Conservation (phyloP, 2,888 invertebrate species). For the Ditula angustiorana region DNA sequence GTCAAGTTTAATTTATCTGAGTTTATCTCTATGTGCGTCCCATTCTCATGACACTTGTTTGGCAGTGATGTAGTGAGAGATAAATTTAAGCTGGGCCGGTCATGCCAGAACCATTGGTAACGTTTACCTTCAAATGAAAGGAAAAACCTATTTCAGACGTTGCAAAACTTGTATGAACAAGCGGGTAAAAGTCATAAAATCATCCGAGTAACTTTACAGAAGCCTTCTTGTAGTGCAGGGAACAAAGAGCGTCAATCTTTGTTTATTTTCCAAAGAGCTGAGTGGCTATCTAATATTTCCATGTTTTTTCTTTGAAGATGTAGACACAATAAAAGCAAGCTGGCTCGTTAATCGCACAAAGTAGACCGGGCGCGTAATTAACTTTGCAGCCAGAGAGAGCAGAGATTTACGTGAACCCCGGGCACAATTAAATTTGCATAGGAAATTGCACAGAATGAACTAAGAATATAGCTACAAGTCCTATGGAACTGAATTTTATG, state of each 20-base stretch:
- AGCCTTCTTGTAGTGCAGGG: background rate
- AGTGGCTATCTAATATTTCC: constrained; percentile 35
- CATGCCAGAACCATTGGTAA: too few species aligned
- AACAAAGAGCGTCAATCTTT: constrained; percentile 29
- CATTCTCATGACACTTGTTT: too few species aligned
- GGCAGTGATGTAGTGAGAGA: too few species aligned
- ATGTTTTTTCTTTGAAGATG: constrained; percentile 70
- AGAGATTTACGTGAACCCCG: constrained; percentile 82
- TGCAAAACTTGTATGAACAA: too few species aligned
- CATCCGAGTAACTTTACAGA: too few species aligned
- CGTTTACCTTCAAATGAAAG: too few species aligned
- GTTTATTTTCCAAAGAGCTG: constrained; percentile 16
- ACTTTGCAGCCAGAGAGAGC: constrained; percentile 77
- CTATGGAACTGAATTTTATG: constrained; percentile 74
- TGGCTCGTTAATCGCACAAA: constrained; percentile 76
- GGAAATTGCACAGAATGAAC: constrained; percentile 81
- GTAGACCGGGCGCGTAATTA: constrained; percentile 78
- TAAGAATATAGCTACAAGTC: constrained; percentile 69
- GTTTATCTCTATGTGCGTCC: too few species aligned
- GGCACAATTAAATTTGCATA: constrained; percentile 85
- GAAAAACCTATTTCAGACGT: too few species aligned
- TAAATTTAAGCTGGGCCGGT: too few species aligned
- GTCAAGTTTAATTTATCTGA: too few species aligned
- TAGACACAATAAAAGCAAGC: constrained; percentile 79
- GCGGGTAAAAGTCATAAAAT: too few species aligned